Evolutionary conservation across 2,888 invertebrate species (phyloP).

Genomic region (Mimumesa dahlbomi): DNA sequence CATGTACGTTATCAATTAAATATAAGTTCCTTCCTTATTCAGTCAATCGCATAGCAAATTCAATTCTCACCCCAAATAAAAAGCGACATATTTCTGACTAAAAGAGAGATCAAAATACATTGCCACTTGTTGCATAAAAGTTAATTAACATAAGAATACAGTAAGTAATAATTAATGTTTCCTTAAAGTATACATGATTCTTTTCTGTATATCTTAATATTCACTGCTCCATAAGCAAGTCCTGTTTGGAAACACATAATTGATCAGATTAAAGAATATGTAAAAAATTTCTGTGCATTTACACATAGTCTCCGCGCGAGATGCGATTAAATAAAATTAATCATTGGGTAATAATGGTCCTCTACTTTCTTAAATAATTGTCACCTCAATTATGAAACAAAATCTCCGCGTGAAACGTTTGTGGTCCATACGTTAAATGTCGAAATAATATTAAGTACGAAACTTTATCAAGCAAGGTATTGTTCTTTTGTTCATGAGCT

Average conservation of each 20-base stretch:
- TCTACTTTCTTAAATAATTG: conserved; percentile 51
- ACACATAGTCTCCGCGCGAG: conserved; percentile 43
- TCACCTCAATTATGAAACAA: conserved; percentile 36
- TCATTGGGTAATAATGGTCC: conserved; percentile 48
- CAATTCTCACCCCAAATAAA: conserved; percentile 76
- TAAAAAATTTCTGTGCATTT: conserved; percentile 54
- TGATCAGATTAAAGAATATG: conserved; percentile 68
- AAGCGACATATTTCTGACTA: conserved; percentile 85
- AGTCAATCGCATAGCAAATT: conserved; percentile 70
- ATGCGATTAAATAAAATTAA: conserved; percentile 56
- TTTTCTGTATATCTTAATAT: conserved; percentile 69
- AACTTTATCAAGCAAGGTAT: conserved; percentile 41
- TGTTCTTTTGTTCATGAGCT: conserved; percentile 19
- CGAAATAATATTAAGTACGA: conserved; percentile 63
- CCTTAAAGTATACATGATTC: conserved; percentile 65
- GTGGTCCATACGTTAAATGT: conserved; percentile 45
- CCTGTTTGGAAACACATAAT: conserved; percentile 71
- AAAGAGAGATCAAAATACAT: conserved; percentile 88
- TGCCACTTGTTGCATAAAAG: conserved; percentile 83
- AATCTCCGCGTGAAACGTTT: conserved; percentile 38
- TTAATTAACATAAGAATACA: conserved; percentile 79
- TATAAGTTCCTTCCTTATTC: conserved; percentile 72
- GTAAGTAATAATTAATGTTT: conserved; percentile 76
- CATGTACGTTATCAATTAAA: conserved; percentile 65
- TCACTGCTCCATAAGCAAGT: conserved; percentile 75